Evolutionary conservation across 1,140 invertebrate species (phyloP), one percentile per base, ranked within the genome.

Genomic region (Drepana arcuata): DNA sequence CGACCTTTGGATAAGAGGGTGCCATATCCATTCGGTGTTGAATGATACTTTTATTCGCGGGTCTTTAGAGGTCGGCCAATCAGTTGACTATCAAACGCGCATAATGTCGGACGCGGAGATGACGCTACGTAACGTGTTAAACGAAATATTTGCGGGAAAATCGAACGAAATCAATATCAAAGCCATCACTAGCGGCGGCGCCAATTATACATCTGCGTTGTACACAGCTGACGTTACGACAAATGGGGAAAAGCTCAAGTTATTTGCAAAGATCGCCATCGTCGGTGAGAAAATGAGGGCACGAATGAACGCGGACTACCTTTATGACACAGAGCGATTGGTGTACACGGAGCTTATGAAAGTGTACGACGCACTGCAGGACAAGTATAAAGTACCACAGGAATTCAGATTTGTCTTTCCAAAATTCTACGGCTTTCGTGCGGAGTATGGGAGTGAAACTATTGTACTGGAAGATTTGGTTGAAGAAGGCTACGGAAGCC

Each of bases 231-330:
- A n/a, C n/a, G 49, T 48, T 1, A 62, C 43, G 1, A 34, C 65
- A 2, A 32, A 41, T 0, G 39, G 43, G 14, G 1, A 60, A 46
- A 50, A 57, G 1, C 16, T 74, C 0, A 55, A 57, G 7, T 14
- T 77, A 2, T 77, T 77, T 32, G 54, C 58, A 0, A 77, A 77
- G 53, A 51, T 74, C 0, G 56, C 65, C 0, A 43, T 25, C 2
- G 14, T 66, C 0, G 52, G 56, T 0, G 63, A 77, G 14, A 49
- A 52, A 3, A 43, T 66, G 15, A 37, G 69, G 15, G 4, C 18
- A 0, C 11, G 6, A 2, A 26, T 26, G 43, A 10, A 31, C 44
- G n/a, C 40, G 44, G 0, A 32, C 48, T 1, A 23, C n/a, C 26
- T 70, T 2, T 77, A 49, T 32, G 46, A 61, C 5, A 57, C 41